Percentiles rank a stretch among this genome's conserved stretches.
Evolutionary conservation across 2,888 invertebrate genomes (phyloP).

Genomic region (Harpalus rufipes): DNA sequence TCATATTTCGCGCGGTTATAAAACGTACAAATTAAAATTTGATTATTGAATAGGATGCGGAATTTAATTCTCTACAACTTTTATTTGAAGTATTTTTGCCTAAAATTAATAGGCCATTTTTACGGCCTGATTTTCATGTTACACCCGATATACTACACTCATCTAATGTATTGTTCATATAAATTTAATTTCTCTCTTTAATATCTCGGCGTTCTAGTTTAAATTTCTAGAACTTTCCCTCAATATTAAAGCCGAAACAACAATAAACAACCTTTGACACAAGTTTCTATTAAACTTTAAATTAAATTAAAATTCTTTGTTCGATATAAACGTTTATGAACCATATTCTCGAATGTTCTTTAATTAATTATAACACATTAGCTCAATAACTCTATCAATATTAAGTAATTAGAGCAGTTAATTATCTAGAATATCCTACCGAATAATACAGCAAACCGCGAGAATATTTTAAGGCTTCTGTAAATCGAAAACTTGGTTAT

Average conservation of each 20-base stretch:
- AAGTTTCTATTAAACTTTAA: not conserved
- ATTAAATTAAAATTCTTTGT: not conserved
- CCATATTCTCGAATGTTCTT: not conserved
- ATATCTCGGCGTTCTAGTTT: not conserved
- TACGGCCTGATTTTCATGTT: too few relatives aligned
- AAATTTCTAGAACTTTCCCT: conserved; percentile 2
- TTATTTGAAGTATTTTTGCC: too few relatives aligned
- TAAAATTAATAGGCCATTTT: too few relatives aligned
- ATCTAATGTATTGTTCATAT: too few relatives aligned
- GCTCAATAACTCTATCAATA: not conserved
- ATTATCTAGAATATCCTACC: not conserved
- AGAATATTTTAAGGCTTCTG: not conserved
- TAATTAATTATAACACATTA: not conserved
- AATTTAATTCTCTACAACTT: too few relatives aligned
- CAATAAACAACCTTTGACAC: not conserved
- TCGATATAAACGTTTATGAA: not conserved
- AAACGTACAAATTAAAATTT: too few relatives aligned
- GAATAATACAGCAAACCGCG: not conserved
- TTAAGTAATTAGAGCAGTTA: not conserved
- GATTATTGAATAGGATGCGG: too few relatives aligned
- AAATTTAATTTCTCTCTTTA: too few relatives aligned
- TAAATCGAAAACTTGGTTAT: not conserved
- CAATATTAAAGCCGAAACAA: not conserved
- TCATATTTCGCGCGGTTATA: too few relatives aligned
- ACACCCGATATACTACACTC: too few relatives aligned